phyloP scores from a whole-genome alignment of 2,797 vertebrate species.

The Pogonophryne albipinna region DNA sequence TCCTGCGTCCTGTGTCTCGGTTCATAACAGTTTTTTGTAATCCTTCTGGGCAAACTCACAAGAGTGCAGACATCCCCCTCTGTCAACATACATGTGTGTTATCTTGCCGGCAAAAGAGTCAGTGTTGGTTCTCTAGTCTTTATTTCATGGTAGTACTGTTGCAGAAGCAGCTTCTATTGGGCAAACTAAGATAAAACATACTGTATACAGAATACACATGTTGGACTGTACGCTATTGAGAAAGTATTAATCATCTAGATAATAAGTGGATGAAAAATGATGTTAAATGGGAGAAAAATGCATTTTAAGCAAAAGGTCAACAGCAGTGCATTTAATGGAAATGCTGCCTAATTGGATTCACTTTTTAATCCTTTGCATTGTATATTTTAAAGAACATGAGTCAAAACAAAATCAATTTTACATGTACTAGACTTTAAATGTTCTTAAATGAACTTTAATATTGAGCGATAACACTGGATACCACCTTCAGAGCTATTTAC shows the following conservation, averaged over 20 bases:
- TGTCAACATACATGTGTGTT: constrained; percentile 17
- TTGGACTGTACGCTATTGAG: neutral
- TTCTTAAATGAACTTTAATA: constrained; percentile 54
- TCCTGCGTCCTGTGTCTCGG: too few relatives aligned
- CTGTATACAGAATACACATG: neutral
- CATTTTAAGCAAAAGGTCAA: neutral
- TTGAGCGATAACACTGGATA: constrained; percentile 44
- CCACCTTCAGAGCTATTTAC: constrained; percentile 48
- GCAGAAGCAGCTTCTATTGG: neutral
- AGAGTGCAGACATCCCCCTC: neutral
- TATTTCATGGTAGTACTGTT: neutral
- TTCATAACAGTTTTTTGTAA: constrained; percentile 5
- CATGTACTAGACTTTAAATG: constrained; percentile 58
- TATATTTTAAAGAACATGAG: constrained; percentile 50
- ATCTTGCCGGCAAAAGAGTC: constrained; percentile 19
- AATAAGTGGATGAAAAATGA: neutral
- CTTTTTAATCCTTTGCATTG: constrained; percentile 53
- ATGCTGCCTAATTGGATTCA: constrained; percentile 29
- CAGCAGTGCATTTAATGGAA: constrained; percentile 28
- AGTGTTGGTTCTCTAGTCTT: neutral
- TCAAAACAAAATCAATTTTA: constrained; percentile 60
- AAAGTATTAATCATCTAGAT: constrained; percentile 6
- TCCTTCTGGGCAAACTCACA: constrained; percentile 26
- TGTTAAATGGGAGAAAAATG: constrained; percentile 1
- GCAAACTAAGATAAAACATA: neutral